Base-by-base conservation (phyloP, 23 tunicate species). In the Styela plicata region DNA sequence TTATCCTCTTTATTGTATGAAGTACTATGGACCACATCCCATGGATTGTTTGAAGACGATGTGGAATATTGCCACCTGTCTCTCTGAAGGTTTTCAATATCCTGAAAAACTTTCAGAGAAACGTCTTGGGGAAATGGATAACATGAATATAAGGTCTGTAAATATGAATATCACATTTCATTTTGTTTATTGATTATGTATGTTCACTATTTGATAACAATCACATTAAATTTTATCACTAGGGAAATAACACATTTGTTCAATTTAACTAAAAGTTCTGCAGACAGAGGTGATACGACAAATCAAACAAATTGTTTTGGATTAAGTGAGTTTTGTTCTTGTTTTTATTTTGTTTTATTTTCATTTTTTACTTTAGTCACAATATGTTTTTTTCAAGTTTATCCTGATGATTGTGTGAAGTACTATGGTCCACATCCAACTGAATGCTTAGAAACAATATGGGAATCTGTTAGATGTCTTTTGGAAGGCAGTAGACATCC, bases 301-400 rank as follows among this genome's bases (percentile, higher is more conserved):
- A 69, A 32, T 29, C 85, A 81, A 62, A 69, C 74, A 30, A 31
- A 81, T 34, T 81, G 85, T 66, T 69, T 81, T 81, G 85, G 85
- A 33, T 30, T 81, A 18, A 62, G 85, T 81, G 32, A 66, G 27
- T 33, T 25, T 65, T 13, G 36, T 10, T 32, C 27, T 16, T 68
- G 73, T 16, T 16, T 21, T 36, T 26, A 7, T 16, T 3, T 68
- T 21, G 28, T 68, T 31, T 23, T n/a, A n/a, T n/a, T n/a, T n/a
- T n/a, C n/a, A n/a, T 68, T 69, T 79, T 0, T 79, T 32, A 13
- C 21, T n/a, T n/a, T n/a, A n/a, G n/a, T n/a, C n/a, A n/a, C n/a
- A n/a, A n/a, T n/a, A n/a, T n/a, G n/a, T n/a, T n/a, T n/a, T n/a
- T n/a, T n/a, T n/a, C n/a, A n/a, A n/a, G n/a, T n/a, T n/a, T n/a